Percentiles rank a stretch among this genome's conserved stretches.
Evolutionary conservation across 2,797 vertebrate genomes (phyloP).

Genomic region (Microctenopoma lineatum): DNA sequence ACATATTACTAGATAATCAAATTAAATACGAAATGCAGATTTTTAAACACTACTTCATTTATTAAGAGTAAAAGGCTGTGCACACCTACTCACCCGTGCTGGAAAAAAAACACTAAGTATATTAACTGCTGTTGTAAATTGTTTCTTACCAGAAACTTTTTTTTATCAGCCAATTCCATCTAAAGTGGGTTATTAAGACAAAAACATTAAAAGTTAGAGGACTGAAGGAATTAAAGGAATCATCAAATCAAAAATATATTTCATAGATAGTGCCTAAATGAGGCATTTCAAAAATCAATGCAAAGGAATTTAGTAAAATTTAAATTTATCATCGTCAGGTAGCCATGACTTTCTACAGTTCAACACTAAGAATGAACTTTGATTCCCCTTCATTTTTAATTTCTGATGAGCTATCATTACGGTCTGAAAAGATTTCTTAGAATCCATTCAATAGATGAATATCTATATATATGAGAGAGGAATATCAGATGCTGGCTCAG

Average conservation of each 20-base stretch:
- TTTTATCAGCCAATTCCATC: constrained; percentile 36
- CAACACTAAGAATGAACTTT: constrained; percentile 73
- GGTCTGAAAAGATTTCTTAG: constrained; percentile 62
- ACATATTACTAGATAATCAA: no score
- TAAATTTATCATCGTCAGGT: constrained; percentile 66
- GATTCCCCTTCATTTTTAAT: constrained; percentile 66
- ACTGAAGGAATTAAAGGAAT: constrained; percentile 46
- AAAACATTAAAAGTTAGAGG: constrained; percentile 43
- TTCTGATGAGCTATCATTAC: constrained; percentile 73
- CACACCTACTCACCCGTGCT: no score
- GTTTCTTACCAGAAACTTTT: no score
- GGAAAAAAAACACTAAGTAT: no score
- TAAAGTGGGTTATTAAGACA: constrained; percentile 54
- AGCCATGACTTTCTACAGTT: constrained; percentile 71
- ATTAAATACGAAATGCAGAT: no score
- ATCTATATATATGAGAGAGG: constrained; percentile 38
- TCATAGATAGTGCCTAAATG: constrained; percentile 52
- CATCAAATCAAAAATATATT: constrained; percentile 64
- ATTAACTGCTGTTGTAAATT: no score
- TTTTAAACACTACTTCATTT: no score
- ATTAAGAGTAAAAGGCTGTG: no score
- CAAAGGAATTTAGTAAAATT: constrained; percentile 76
- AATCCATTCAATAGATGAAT: constrained; percentile 58
- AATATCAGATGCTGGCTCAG: constrained; percentile 64
- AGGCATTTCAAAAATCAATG: constrained; percentile 82